These are phyloP conservation scores for Asarcornis scutulata DNA, from an alignment of 2,113 vertebrate species.

Conservation along the genomic window DNA sequence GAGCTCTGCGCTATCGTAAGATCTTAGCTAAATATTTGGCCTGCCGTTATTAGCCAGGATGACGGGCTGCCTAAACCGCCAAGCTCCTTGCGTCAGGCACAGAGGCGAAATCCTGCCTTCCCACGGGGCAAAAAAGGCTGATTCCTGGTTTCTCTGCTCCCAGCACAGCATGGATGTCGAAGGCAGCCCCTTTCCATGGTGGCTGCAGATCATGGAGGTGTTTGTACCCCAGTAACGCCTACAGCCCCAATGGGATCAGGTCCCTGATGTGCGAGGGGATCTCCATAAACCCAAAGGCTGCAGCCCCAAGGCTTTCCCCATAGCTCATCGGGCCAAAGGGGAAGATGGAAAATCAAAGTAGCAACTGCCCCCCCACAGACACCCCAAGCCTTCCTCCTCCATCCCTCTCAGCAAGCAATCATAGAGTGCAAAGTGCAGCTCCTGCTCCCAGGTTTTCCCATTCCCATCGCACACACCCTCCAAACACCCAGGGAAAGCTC, in stretches of 20 bases:
- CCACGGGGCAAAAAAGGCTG: neutral
- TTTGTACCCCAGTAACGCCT: neutral
- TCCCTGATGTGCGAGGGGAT: neutral
- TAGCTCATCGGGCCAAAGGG: neutral
- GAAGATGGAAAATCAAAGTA: neutral
- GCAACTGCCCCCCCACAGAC: no score
- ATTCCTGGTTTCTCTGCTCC: neutral
- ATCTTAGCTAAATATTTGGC: slow-evolving; percentile 56
- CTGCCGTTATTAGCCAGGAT: neutral
- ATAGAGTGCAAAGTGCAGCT: neutral
- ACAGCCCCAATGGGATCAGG: neutral
- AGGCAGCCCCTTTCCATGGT: rapidly evolving
- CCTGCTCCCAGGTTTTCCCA: neutral
- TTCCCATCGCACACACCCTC: neutral
- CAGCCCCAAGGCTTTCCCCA: neutral
- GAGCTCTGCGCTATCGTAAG: neutral
- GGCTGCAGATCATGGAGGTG: neutral
- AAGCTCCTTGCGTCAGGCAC: neutral
- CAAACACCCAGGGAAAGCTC: neutral
- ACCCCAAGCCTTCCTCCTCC: no score
- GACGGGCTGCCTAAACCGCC: neutral
- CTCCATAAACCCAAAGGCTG: neutral
- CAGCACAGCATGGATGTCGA: rapidly evolving
- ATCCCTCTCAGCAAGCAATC: no score
- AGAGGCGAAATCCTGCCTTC: neutral